A percentile compares a stretch with the other conserved stretches of the same genome.
Conservation (phyloP, 2,113 vertebrate genomes). For the Ia io region DNA sequence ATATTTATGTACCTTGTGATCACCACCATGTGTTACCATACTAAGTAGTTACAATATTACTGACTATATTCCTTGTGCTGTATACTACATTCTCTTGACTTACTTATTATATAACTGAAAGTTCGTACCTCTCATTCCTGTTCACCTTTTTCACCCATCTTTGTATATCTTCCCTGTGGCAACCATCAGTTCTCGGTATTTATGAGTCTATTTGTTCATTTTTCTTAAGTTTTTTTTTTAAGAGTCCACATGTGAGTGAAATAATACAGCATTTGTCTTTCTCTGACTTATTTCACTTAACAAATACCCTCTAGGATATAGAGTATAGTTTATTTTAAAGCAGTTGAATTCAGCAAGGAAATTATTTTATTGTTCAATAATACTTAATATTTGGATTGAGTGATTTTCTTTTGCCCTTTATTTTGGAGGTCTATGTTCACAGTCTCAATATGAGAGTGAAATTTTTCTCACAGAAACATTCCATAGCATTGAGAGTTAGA, state of each 20-base stretch:
- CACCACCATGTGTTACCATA: neutral
- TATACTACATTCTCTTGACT: neutral
- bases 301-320: neutral
- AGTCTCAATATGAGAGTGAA: neutral
- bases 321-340: neutral
- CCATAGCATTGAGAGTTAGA: neutral
- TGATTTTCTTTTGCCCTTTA: neutral
- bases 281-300: neutral
- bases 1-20: neutral
- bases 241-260: neutral
- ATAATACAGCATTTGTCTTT: neutral
- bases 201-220: neutral
- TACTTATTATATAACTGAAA: neutral
- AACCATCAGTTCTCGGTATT: neutral
- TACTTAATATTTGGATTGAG: conserved; percentile 15
- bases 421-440: neutral
- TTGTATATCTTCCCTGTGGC: neutral
- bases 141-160: neutral
- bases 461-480: neutral
- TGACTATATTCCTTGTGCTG: neutral
- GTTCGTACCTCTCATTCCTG: neutral
- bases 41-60: too few species aligned
- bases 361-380: conserved; percentile 47
- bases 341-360: conserved; percentile 28
- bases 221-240: neutral